Conservation (phyloP, 1,140 invertebrate species). For the Apis laboriosa region DNA sequence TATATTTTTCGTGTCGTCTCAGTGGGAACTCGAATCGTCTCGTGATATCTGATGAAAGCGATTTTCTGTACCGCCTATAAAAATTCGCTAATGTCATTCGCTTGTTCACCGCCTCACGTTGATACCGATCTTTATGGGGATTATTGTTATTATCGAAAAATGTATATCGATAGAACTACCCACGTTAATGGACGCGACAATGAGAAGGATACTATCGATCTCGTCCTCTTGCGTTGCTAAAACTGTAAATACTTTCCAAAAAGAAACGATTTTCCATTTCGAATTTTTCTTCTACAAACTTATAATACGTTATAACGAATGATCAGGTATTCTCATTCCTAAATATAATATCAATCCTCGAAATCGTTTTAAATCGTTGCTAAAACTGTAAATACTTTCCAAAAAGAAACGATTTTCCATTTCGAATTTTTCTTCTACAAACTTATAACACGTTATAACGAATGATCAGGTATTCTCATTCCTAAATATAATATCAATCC, state of each 20-base stretch:
- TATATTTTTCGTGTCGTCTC: slow-evolving; percentile 73
- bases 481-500: too few species aligned
- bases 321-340: too few species aligned
- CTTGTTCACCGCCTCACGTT: slow-evolving; percentile 68
- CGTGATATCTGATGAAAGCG: slow-evolving; percentile 62
- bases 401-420: too few species aligned
- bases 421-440: not conserved
- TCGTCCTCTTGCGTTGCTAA: too few species aligned
- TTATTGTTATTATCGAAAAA: slow-evolving; percentile 48
- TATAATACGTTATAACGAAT: too few species aligned
- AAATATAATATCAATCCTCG: too few species aligned
- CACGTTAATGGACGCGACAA: slow-evolving; percentile 28
- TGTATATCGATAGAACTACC: slow-evolving; percentile 39
- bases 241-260: too few species aligned
- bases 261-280: too few species aligned
- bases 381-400: too few species aligned
- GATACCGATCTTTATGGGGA: slow-evolving; percentile 73
- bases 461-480: too few species aligned
- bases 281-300: not conserved
- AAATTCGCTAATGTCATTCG: slow-evolving; percentile 75
- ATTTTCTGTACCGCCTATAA: slow-evolving; percentile 75
- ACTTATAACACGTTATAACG: too few species aligned
- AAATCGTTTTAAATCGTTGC: too few species aligned
- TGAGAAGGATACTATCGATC: not conserved
- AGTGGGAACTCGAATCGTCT: slow-evolving; percentile 47